A percentile compares a stretch with the other conserved stretches of the same genome.
Conservation (phyloP, 2,888 invertebrate species). For the Stramonita haemastoma region DNA sequence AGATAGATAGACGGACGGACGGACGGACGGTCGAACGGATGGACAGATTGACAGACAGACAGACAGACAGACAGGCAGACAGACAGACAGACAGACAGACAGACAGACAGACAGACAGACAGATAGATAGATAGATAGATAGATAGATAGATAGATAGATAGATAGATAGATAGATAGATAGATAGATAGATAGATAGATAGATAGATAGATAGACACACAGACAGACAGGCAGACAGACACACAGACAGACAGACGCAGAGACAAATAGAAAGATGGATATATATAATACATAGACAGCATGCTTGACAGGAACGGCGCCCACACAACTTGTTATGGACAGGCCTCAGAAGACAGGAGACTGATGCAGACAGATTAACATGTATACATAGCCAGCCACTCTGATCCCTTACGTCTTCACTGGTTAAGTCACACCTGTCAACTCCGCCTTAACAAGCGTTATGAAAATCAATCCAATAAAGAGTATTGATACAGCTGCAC, state of each 20-base stretch:
- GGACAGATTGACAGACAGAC: too few relatives aligned
- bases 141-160: not conserved
- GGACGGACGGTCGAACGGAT: not conserved
- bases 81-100: not conserved
- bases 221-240: not conserved
- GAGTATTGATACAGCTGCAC: too few relatives aligned
- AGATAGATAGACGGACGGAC: not conserved
- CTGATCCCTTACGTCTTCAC: not conserved
- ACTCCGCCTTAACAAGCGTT: too few relatives aligned
- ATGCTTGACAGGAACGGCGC: not conserved
- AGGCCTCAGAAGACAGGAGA: not conserved
- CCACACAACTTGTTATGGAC: not conserved
- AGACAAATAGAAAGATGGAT: too few relatives aligned
- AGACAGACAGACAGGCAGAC: not conserved
- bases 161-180: not conserved
- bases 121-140: not conserved
- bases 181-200: too few relatives aligned
- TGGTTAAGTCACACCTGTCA: not conserved
- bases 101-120: not conserved
- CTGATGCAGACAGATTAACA: not conserved
- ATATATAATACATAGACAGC: too few relatives aligned
- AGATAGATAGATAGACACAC: not conserved
- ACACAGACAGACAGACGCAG: not conserved
- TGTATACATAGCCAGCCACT: not conserved
- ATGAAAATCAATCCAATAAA: too few relatives aligned